Percentiles rank a stretch among this genome's conserved stretches.
Evolutionary conservation across 2,113 vertebrate species (phyloP).

Genomic region (Microtus ochrogaster): DNA sequence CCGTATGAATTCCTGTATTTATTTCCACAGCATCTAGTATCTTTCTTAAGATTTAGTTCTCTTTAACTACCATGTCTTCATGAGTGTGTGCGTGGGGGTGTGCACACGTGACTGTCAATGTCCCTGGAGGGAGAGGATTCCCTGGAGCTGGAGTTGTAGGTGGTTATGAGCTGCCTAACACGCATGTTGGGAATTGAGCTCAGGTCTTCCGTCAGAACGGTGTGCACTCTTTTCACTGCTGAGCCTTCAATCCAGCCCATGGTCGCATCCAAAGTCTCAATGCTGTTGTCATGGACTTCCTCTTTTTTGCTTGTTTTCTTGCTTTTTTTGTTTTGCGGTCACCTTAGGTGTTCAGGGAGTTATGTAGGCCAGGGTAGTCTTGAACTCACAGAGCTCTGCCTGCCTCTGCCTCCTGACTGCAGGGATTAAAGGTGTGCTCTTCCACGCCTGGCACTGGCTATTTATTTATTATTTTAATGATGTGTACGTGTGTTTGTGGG

Average conservation of each 20-base stretch:
- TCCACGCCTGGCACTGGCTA: background rate
- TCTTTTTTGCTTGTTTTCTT: background rate
- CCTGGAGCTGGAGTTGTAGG: background rate
- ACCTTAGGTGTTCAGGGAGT: background rate
- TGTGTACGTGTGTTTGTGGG: background rate
- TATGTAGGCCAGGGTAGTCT: background rate
- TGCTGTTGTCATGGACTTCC: background rate
- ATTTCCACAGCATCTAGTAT: background rate
- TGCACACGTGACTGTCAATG: too few species aligned
- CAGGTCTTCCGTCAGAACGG: background rate
- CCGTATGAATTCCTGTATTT: background rate
- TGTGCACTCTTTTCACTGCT: background rate
- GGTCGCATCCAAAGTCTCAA: fast-evolving
- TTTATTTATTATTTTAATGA: background rate
- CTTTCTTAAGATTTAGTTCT: background rate
- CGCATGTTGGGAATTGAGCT: background rate
- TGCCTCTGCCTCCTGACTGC: background rate
- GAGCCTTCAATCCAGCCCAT: too few species aligned
- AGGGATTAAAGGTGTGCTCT: background rate
- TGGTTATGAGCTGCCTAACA: background rate
- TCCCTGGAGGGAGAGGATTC: background rate
- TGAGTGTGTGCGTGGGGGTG: background rate
- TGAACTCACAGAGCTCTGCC: background rate
- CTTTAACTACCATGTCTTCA: background rate
- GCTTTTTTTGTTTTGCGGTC: background rate